Base-by-base conservation (phyloP, 2,113 vertebrate genomes). In the Anolis sagrei region DNA sequence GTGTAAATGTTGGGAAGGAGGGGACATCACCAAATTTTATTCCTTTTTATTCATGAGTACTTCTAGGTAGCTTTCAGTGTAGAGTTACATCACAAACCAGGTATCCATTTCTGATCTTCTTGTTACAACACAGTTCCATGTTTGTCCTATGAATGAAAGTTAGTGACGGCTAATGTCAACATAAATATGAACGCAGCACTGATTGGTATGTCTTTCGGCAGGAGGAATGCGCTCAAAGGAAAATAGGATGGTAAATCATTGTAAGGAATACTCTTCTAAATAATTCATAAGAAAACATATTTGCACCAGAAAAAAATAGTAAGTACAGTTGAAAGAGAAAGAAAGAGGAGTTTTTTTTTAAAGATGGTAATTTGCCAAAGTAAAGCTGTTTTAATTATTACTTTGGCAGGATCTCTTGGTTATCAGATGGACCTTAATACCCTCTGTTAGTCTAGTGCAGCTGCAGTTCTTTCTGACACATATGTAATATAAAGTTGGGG, bases 331-430 rank as follows among this genome's bases (percentile, higher is more conserved):
- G 23, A 49, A 64, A 86, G 91, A 89, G 92, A 78, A 89, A 66
- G 16, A 73, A 66, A 90, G 75, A 79, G 34, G 74, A 79, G 74
- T 91, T 82, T 72, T 51, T 88, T 86, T 86, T 84, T 39, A 87
- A 87, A 80, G 82, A 39, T 27, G 9, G 87, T 89, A 77, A 87
- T 84, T 88, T 86, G 23, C 89, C 87, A 90, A 1, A 72, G 34
- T 58, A 88, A 92, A 89, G 61, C 81, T 88, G 86, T 81, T 94
- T 85, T 81, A 54, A 68, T 88, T 76, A 92, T 74, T 84, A 90
- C 90, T 92, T 66, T 85, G 88, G 88, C 83, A 93, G 93, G 88
- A 88, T 92, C 89, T 88, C 84, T 78, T 49, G 91, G 88, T 91
- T 92, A 92, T 91, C 89, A 90, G 88, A 88, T 49, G 91, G 87